Evolutionary conservation across 2,888 invertebrate species (phyloP).

Genomic region (Heliconius erato): DNA sequence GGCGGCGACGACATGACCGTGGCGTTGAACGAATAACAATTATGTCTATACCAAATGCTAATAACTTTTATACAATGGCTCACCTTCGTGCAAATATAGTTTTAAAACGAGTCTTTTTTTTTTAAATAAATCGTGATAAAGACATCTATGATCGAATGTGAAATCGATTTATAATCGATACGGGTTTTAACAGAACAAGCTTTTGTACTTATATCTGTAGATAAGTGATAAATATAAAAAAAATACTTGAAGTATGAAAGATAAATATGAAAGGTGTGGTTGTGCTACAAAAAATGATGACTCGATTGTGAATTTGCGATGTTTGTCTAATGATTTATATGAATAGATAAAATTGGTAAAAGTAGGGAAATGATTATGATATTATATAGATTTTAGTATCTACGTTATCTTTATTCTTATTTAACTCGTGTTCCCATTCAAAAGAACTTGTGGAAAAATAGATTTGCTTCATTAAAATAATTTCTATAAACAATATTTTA

Average conservation of each 20-base stretch:
- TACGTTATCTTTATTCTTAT: neutral
- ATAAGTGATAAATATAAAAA: slow-evolving; percentile 7
- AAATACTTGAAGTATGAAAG: neutral
- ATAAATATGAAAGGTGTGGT: neutral
- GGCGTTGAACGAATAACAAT: slow-evolving; percentile 41
- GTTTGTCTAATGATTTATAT: neutral
- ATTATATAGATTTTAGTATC: neutral
- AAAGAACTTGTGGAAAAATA: no score
- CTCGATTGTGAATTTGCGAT: slow-evolving; percentile 1
- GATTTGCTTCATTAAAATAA: no score
- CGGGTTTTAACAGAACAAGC: slow-evolving; percentile 9
- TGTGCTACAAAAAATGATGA: slow-evolving; percentile 3
- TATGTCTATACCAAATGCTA: slow-evolving; percentile 18
- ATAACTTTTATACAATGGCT: slow-evolving; percentile 33
- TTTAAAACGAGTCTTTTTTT: slow-evolving; percentile 11
- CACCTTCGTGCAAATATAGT: slow-evolving; percentile 31
- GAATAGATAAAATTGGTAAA: neutral
- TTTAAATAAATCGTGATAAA: slow-evolving; percentile 19
- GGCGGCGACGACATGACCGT: slow-evolving; percentile 28
- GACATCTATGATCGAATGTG: slow-evolving; percentile 14
- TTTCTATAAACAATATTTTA: no score
- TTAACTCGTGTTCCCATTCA: no score
- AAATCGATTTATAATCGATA: slow-evolving; percentile 26
- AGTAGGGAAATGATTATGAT: neutral
- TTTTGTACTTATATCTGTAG: slow-evolving; percentile 20